A percentile compares a stretch with the other conserved stretches of the same genome.
These are phyloP conservation scores for Aurelia sp. DNA, from an alignment of 30 jellyfish, hydroid and myxozoan species.

Conservation along the genomic window DNA sequence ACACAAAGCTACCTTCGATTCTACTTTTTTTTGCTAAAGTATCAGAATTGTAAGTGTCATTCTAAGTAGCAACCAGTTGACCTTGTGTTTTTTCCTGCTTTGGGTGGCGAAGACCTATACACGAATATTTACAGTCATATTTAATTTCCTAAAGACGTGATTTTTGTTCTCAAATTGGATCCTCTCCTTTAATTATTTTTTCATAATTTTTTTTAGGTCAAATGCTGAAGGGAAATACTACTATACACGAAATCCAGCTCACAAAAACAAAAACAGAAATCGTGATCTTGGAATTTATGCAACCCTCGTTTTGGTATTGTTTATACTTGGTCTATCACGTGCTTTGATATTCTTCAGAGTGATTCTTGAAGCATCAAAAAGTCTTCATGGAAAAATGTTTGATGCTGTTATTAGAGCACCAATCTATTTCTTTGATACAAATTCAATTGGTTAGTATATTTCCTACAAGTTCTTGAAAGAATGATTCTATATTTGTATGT, in stretches of 20 bases:
- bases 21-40: too few relatives aligned
- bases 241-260: conserved; percentile 55
- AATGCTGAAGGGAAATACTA: conserved; percentile 59
- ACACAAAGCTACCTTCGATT: too few relatives aligned
- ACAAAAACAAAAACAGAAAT: conserved; percentile 45
- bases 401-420: conserved; percentile 81
- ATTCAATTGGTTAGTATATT: conserved; percentile 65
- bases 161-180: not conserved
- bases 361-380: conserved; percentile 65
- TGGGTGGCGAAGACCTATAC: too few relatives aligned
- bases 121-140: too few relatives aligned
- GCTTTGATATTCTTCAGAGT: conserved; percentile 86
- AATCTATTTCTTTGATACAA: conserved; percentile 83
- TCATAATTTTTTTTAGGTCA: conserved; percentile 37
- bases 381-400: conserved; percentile 78
- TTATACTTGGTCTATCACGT: conserved; percentile 79
- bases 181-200: not conserved
- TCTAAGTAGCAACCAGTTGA: too few relatives aligned
- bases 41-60: too few relatives aligned
- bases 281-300: conserved; percentile 72
- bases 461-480: not conserved
- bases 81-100: too few relatives aligned
- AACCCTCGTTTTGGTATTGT: conserved; percentile 50
- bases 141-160: too few relatives aligned
- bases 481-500: too few relatives aligned